Percentiles rank a stretch among this genome's conserved stretches.
These are phyloP conservation scores for Melopsittacus undulatus DNA, from an alignment of 2,797 vertebrate genomes.

Conservation along the genomic window DNA sequence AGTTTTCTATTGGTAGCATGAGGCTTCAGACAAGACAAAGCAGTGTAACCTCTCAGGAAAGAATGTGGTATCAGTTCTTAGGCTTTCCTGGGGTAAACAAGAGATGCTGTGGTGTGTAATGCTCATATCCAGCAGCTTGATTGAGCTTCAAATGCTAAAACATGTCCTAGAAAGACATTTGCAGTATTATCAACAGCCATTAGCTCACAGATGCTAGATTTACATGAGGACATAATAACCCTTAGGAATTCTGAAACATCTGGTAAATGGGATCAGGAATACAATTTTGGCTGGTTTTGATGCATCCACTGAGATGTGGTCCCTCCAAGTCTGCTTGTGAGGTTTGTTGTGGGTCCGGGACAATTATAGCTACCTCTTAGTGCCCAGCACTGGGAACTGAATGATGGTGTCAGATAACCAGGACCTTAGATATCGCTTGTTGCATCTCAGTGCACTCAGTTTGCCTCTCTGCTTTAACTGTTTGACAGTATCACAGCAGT, in stretches of 20 bases:
- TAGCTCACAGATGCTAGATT: constrained; percentile 52
- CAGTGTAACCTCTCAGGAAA: neutral
- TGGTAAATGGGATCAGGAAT: constrained; percentile 46
- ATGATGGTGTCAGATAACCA: neutral
- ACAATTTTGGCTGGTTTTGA: neutral
- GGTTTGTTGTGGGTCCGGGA: neutral
- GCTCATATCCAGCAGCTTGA: constrained; percentile 44
- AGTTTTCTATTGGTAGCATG: neutral
- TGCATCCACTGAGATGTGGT: neutral
- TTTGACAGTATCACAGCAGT: neutral
- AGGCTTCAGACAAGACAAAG: constrained; percentile 33
- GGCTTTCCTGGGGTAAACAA: neutral
- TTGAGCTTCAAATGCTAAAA: constrained; percentile 33
- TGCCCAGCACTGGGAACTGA: neutral
- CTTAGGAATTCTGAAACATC: constrained; percentile 38
- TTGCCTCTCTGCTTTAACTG: neutral
- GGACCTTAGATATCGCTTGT: neutral
- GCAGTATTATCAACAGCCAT: constrained; percentile 44
- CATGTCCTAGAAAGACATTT: constrained; percentile 53
- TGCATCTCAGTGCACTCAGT: neutral
- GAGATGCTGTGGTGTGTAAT: constrained; percentile 13
- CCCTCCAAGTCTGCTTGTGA: constrained; percentile 2
- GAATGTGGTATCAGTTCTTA: neutral
- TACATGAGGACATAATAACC: constrained; percentile 32
- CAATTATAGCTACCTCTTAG: neutral